phyloP scores from a whole-genome alignment of 2,888 invertebrate species.

The Orthonychiurus folsomi region DNA sequence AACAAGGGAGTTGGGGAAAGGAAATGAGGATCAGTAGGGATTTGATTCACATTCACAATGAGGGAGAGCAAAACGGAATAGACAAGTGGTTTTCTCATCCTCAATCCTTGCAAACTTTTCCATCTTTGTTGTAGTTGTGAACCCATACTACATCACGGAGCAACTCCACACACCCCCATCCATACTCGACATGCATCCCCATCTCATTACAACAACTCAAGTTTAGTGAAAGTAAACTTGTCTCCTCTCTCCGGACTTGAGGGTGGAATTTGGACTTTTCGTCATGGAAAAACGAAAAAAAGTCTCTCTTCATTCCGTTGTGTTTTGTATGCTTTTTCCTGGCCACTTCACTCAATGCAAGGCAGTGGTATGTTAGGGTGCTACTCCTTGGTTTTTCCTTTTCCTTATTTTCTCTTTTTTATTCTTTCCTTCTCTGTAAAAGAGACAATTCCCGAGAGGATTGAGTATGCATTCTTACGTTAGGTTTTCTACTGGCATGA shows the following conservation, averaged over 20 bases:
- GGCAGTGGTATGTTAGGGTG: too few relatives aligned
- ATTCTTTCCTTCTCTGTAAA: not conserved
- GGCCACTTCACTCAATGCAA: not conserved
- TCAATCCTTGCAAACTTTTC: too few relatives aligned
- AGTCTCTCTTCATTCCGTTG: too few relatives aligned
- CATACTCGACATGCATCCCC: not conserved
- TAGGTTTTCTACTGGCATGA: too few relatives aligned
- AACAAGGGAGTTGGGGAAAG: not conserved
- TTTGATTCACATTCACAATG: too few relatives aligned
- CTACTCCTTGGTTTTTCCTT: not conserved
- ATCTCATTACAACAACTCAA: not conserved
- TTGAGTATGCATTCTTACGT: not conserved
- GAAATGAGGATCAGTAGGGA: not conserved
- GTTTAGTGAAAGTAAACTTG: not conserved
- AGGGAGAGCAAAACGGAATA: not conserved
- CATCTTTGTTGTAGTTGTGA: too few relatives aligned
- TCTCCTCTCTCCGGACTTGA: too few relatives aligned
- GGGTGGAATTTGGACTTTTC: conserved; percentile 1
- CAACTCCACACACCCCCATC: too few relatives aligned
- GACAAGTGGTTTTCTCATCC: too few relatives aligned
- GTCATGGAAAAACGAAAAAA: not conserved
- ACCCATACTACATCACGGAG: too few relatives aligned
- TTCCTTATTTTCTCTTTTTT: not conserved
- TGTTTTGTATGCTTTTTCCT: not conserved
- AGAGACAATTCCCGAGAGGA: not conserved